These are phyloP conservation scores for Dolichotis patagonum DNA, from an alignment of 2,113 vertebrate genomes.

Conservation along the genomic window DNA sequence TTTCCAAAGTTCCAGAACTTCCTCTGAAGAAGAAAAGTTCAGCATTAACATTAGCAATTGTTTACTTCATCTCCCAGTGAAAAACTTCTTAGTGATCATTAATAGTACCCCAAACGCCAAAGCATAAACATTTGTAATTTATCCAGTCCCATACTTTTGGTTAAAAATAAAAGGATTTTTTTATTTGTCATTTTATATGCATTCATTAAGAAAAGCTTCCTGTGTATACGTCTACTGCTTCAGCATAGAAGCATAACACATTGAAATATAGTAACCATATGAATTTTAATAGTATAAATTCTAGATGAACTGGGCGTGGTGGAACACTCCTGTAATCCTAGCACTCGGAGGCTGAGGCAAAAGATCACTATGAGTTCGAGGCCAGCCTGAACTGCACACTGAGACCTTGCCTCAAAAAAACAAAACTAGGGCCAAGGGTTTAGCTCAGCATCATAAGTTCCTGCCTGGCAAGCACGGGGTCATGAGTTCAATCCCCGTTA, in stretches of 20 bases:
- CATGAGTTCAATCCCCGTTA: too few species aligned
- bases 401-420: background rate
- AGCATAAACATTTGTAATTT: slow-evolving; percentile 44
- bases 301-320: background rate
- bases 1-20: background rate
- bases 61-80: slow-evolving; percentile 7
- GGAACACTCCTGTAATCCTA: background rate
- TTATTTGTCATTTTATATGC: slow-evolving; percentile 44
- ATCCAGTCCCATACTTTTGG: slow-evolving; percentile 37
- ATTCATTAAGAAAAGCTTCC: slow-evolving; percentile 37
- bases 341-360: background rate
- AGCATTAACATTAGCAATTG: background rate
- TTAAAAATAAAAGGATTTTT: slow-evolving; percentile 49
- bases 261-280: background rate
- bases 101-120: slow-evolving; percentile 10
- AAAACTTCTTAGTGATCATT: slow-evolving; percentile 35
- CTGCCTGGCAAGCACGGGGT: too few species aligned
- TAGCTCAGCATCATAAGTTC: too few species aligned
- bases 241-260: background rate
- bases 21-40: background rate
- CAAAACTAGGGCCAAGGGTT: too few species aligned
- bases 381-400: background rate
- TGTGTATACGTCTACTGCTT: background rate
- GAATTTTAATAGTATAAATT: background rate
- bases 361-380: background rate